Percentiles rank a stretch among this genome's conserved stretches.
Conservation (phyloP, 2,797 vertebrate species). For the Neomorphus geoffroyi region DNA sequence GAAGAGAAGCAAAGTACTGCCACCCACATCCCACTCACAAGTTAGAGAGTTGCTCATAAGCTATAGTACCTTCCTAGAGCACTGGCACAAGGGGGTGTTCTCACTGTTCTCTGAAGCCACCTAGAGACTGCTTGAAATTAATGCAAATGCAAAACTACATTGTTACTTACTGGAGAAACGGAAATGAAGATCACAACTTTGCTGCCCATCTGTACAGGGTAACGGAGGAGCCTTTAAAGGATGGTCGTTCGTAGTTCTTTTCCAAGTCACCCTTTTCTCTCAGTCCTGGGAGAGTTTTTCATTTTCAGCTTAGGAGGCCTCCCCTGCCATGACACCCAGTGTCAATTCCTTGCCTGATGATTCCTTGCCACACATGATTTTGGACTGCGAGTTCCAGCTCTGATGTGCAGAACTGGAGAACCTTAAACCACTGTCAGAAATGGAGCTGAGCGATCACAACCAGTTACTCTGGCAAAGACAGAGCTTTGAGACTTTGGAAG, state of each 20-base stretch:
- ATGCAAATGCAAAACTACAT: not conserved
- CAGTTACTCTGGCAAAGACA: not conserved
- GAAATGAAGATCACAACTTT: not conserved
- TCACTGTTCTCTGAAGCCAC: not conserved
- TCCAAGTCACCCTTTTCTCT: not conserved
- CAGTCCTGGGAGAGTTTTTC: not conserved
- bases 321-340: not conserved
- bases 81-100: not conserved
- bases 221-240: not conserved
- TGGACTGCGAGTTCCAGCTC: not conserved
- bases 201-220: not conserved
- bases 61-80: not conserved
- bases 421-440: not conserved
- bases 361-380: not conserved
- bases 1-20: not conserved
- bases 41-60: not conserved
- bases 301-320: not conserved
- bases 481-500: not conserved
- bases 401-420: not conserved
- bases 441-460: not conserved
- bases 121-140: not conserved
- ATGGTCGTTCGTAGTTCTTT: not conserved
- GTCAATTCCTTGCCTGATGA: rapidly evolving
- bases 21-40: not conserved
- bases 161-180: not conserved